A percentile compares a stretch with the other conserved stretches of the same genome.
phyloP scores from a whole-genome alignment of 2,797 vertebrate species.

The Myripristis jacobus region DNA sequence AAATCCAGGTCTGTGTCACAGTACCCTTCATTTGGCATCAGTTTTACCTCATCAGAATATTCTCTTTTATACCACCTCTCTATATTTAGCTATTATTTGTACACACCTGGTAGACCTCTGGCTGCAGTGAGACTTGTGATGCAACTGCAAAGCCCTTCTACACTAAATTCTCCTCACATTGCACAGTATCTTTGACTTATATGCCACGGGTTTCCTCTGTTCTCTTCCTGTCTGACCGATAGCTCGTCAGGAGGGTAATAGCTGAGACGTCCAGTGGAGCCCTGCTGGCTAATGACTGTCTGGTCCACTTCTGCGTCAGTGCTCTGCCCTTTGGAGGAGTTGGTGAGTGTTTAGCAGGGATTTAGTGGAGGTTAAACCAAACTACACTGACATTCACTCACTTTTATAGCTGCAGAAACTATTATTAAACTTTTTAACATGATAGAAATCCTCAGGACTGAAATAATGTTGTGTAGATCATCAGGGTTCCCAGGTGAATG shows the following conservation, averaged over 20 bases:
- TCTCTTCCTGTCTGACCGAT: slow-evolving; percentile 2
- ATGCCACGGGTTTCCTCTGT: not conserved
- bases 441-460: no score
- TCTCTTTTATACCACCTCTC: no score
- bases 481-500: no score
- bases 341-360: slow-evolving; percentile 78
- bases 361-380: not conserved
- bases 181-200: not conserved
- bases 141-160: no score
- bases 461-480: no score
- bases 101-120: no score
- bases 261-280: slow-evolving; percentile 91
- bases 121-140: no score
- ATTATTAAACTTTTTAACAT: not conserved
- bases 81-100: no score
- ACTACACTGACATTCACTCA: not conserved
- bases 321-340: slow-evolving; percentile 92
- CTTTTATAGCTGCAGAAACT: not conserved
- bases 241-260: slow-evolving; percentile 87
- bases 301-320: slow-evolving; percentile 85
- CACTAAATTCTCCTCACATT: not conserved
- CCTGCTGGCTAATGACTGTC: slow-evolving; percentile 89
- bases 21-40: no score
- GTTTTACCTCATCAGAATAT: no score
- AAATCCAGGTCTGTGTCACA: no score